Evolutionary conservation across 2,888 invertebrate species (phyloP), one percentile per base, ranked within the genome.

Genomic region (Lordiphosa andalusiaca): DNA sequence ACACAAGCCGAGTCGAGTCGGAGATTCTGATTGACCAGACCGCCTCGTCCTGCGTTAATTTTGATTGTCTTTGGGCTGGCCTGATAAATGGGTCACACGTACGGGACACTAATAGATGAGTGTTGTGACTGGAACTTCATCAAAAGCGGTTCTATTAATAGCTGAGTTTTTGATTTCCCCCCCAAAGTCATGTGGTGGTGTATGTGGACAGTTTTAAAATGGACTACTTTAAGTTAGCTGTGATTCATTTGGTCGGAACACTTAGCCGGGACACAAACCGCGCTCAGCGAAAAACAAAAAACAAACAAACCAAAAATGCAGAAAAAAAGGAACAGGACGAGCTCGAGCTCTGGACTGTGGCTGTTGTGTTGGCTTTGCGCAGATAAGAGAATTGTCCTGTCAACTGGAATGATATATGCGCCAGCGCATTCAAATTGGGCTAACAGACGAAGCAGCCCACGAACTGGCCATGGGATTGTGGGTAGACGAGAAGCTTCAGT

Each of bases 321-420:
- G 16, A 10, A 44, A 44, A 44, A 30, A 38, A 30, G 36, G 16
- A n/a, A n/a, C 23, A 12, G 25, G 49, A n/a, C 39, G 46, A 42
- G 50, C 46, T 55, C 52, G 47, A 54, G 41, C 51, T 69, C 42
- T 57, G 65, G 47, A 56, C 62, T 67, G 63, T 75, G 85, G 86
- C 87, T 86, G 84, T 86, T 84, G 86, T 88, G 88, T 89, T 89
- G 89, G 88, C 85, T 89, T 89, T 85, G 85, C 78, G 84, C 89
- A 91, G 91, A 91, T 92, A 91, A 91, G 92, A 91, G 92, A 92
- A 92, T 92, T 92, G 92, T 92, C 91, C 92, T 92, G 92, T 92
- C 92, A 92, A 91, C 91, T 90, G 90, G 90, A 91, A 92, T 92
- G 92, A 92, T 92, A 92, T 92, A 92, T 92, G 92, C 87, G 89